Evolutionary conservation across 2,113 vertebrate genomes (phyloP).

Genomic region (Odocoileus virginianus): DNA sequence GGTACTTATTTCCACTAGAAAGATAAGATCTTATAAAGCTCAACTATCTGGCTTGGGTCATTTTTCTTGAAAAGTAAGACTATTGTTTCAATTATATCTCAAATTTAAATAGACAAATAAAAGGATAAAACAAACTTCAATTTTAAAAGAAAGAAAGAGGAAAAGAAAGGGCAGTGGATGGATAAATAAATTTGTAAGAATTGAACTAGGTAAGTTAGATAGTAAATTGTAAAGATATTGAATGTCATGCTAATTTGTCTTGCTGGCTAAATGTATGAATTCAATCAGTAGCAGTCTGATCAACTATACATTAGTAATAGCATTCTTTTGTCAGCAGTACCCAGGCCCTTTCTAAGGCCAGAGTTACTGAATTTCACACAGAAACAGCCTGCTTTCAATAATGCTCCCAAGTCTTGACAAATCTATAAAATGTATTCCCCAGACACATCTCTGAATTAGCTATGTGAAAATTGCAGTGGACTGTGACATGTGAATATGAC

Average conservation of each 20-base stretch:
- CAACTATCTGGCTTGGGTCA: neutral
- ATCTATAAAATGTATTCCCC: neutral
- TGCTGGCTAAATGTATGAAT: neutral
- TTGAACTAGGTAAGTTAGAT: neutral
- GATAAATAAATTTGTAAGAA: neutral
- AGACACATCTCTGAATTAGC: neutral
- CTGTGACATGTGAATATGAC: no score
- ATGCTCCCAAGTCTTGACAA: neutral
- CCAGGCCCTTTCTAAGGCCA: neutral
- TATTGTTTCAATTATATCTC: neutral
- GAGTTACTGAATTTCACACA: neutral
- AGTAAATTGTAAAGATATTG: neutral
- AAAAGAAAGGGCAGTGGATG: fast-evolving
- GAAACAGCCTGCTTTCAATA: neutral
- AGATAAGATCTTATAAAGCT: neutral
- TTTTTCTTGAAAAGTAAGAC: neutral
- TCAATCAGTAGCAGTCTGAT: neutral
- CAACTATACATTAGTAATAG: no score
- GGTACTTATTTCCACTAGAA: neutral
- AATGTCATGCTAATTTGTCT: neutral
- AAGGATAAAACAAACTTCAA: neutral
- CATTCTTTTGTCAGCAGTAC: neutral
- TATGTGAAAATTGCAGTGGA: neutral
- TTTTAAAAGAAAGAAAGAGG: neutral
- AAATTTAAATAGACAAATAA: neutral